phyloP scores from a whole-genome alignment of 2,113 vertebrate species.

The Motacilla tschutschensis region DNA sequence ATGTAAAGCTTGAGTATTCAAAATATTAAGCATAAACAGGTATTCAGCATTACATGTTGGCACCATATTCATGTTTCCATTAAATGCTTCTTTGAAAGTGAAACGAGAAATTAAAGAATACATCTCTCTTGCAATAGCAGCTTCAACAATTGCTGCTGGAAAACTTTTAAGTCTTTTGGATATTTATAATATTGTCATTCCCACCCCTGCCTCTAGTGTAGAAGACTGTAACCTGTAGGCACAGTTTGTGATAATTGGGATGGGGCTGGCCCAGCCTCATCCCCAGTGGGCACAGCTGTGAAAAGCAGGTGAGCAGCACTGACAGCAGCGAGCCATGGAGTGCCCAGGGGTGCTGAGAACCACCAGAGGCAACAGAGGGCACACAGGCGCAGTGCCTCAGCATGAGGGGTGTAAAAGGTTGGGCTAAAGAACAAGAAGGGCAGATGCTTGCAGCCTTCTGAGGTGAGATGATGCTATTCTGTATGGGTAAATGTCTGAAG shows the following conservation, averaged over 20 bases:
- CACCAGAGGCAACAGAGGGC: not conserved
- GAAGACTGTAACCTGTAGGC: not conserved
- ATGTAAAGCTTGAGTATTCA: not conserved
- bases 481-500: not conserved
- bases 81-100: not conserved
- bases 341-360: not conserved
- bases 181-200: not conserved
- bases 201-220: rapidly evolving
- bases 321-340: not conserved
- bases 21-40: not conserved
- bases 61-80: not conserved
- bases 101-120: not conserved
- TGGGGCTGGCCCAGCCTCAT: not conserved
- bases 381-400: rapidly evolving
- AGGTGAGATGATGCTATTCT: not conserved
- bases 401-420: not conserved
- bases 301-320: not conserved
- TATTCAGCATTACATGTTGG: not conserved
- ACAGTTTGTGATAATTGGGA: not conserved
- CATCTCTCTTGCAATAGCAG: not conserved
- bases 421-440: not conserved
- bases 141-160: not conserved
- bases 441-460: not conserved
- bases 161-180: not conserved
- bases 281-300: not conserved